Evolutionary conservation across 1,140 invertebrate species (phyloP).

Genomic region (Dinothrombium tinctorium): DNA sequence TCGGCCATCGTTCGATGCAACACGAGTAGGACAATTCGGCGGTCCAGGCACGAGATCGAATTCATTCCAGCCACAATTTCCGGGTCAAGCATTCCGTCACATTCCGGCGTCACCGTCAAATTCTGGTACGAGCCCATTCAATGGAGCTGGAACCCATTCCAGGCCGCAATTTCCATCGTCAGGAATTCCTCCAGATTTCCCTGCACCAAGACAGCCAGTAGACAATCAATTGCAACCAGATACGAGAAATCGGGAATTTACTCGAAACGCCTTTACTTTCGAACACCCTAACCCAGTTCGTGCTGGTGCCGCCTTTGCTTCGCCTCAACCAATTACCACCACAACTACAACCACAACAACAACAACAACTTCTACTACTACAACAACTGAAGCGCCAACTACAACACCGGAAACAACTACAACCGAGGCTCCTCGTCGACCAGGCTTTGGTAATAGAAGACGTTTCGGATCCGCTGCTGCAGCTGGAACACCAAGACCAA

Average conservation of each 20-base stretch:
- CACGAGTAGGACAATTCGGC: background rate
- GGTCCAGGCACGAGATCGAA: background rate
- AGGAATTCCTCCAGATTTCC: background rate
- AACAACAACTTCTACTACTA: slow-evolving; percentile 5
- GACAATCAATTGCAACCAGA: background rate
- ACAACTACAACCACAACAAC: slow-evolving; percentile 8
- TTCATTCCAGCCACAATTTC: background rate
- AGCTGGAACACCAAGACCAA: background rate
- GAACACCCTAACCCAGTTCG: background rate
- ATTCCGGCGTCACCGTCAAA: background rate
- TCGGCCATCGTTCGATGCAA: slow-evolving; percentile 1
- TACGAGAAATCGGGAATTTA: background rate
- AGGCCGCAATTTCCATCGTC: too few species aligned
- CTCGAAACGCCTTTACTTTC: background rate
- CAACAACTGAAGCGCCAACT: slow-evolving; percentile 1
- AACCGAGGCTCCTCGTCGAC: background rate
- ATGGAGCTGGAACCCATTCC: background rate
- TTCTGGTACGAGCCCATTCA: background rate
- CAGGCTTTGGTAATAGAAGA: slow-evolving; percentile 7
- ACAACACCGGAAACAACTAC: slow-evolving; percentile 4
- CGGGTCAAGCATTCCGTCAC: background rate
- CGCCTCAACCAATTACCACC: background rate
- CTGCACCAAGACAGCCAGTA: background rate
- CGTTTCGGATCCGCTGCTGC: background rate
- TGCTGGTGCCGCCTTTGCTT: background rate